phyloP scores from a whole-genome alignment of 2,113 vertebrate genomes.

The Nothobranchius furzeri region DNA sequence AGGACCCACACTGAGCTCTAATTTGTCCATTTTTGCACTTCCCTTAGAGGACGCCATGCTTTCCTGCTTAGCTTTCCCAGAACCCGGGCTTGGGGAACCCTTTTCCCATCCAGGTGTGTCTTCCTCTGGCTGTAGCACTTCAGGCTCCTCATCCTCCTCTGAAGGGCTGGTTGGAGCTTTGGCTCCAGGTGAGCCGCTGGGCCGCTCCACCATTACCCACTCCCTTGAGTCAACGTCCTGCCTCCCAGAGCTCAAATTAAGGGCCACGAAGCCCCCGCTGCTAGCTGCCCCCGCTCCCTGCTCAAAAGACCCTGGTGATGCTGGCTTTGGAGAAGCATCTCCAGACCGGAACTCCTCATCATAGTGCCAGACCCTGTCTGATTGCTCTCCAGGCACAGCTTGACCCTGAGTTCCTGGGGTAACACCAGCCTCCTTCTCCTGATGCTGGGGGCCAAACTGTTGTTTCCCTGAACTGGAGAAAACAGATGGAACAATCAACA shows the following conservation, averaged over 20 bases:
- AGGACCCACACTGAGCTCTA: constrained; percentile 85
- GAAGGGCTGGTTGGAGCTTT: constrained; percentile 88
- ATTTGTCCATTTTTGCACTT: constrained; percentile 78
- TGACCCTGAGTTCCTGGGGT: constrained; percentile 76
- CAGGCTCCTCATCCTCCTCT: constrained; percentile 90
- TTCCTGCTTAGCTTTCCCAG: constrained; percentile 64
- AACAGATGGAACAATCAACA: constrained; percentile 10
- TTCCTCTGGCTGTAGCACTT: constrained; percentile 86
- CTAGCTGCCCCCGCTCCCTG: constrained; percentile 86
- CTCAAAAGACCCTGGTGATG: constrained; percentile 86
- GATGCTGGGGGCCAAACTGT: constrained; percentile 66
- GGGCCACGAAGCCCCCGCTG: constrained; percentile 93
- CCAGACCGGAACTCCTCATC: constrained; percentile 91
- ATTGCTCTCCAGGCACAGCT: constrained; percentile 60
- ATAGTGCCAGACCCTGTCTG: constrained; percentile 89
- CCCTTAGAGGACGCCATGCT: constrained; percentile 63
- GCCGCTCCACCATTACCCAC: constrained; percentile 96
- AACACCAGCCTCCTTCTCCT: constrained; percentile 71
- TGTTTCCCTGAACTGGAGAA: constrained; percentile 83
- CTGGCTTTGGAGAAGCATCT: constrained; percentile 81
- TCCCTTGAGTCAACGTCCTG: constrained; percentile 94
- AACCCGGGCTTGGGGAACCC: constrained; percentile 53
- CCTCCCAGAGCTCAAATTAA: constrained; percentile 92
- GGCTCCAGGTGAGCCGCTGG: constrained; percentile 78
- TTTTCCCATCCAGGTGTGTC: constrained; percentile 81